Percentiles rank a stretch among this genome's conserved stretches.
Conservation (phyloP, 2,113 vertebrate genomes). For the Hyaena hyaena region DNA sequence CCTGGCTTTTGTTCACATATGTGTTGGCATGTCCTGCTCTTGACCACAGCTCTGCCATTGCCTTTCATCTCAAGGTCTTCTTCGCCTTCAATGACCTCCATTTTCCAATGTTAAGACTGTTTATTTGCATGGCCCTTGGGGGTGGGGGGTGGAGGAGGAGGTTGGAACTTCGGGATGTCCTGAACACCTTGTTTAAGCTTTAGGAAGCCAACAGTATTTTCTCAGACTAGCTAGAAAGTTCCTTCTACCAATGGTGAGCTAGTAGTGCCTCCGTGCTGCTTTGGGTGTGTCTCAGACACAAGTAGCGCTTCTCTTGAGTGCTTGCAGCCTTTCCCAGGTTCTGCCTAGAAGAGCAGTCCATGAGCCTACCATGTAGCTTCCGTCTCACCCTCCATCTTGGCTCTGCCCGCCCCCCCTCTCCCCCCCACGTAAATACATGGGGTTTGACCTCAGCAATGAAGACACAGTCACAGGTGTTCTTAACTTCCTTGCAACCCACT, state of each 20-base stretch:
- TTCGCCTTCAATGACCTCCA: not conserved
- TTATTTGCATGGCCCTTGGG: not conserved
- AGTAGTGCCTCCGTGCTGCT: not conserved
- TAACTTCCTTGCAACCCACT: not conserved
- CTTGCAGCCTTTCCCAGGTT: not conserved
- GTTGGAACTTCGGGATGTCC: not conserved
- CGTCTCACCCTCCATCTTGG: not conserved
- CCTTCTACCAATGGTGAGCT: not conserved
- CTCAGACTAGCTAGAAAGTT: not conserved
- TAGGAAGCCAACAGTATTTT: not conserved
- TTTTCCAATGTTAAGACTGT: not conserved
- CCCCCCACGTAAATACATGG: too few species aligned
- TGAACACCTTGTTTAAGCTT: not conserved
- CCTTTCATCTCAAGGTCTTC: not conserved
- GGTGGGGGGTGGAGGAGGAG: not conserved
- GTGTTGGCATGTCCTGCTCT: not conserved
- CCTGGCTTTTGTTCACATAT: not conserved
- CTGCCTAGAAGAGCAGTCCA: not conserved
- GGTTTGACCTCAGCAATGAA: not conserved
- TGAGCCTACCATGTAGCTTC: not conserved
- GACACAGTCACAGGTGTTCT: not conserved
- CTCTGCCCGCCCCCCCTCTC: too few species aligned
- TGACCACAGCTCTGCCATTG: not conserved
- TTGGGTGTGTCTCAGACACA: not conserved
- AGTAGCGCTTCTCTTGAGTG: not conserved